Percentiles rank a stretch among this genome's conserved stretches.
Conservation (phyloP, 1,140 invertebrate genomes). For the Drosophila yakuba region DNA sequence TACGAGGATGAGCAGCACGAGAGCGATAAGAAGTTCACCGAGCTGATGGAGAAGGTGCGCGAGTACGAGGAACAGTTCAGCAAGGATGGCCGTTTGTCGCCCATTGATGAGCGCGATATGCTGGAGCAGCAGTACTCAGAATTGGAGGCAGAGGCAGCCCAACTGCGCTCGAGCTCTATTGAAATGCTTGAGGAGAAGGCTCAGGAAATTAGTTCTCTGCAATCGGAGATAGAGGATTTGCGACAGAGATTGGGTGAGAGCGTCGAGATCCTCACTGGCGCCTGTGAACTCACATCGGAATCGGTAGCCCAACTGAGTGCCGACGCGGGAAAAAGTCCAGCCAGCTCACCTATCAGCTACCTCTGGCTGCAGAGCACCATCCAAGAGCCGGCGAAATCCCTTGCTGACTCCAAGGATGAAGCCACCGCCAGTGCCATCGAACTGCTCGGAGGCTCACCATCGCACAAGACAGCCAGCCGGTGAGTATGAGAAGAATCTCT, state of each 20-base stretch:
- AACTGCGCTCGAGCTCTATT: conserved; percentile 81
- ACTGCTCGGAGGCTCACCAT: conserved; percentile 55
- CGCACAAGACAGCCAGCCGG: conserved; percentile 65
- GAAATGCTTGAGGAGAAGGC: conserved; percentile 85
- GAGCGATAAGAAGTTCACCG: conserved; percentile 91
- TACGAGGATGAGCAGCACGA: conserved; percentile 91
- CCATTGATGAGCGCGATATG: conserved; percentile 90
- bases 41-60: conserved; percentile 90
- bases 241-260: conserved; percentile 76
- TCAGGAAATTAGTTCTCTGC: conserved; percentile 86
- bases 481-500: conserved; percentile 54
- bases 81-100: conserved; percentile 87
- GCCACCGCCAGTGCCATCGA: conserved; percentile 33
- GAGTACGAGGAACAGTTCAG: conserved; percentile 93
- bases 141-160: conserved; percentile 89
- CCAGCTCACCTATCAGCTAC: conserved; percentile 85
- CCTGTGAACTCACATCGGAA: conserved; percentile 68
- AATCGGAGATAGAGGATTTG: conserved; percentile 85
- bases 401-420: conserved; percentile 43
- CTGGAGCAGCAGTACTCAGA: conserved; percentile 91
- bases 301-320: conserved; percentile 49
- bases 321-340: conserved; percentile 65
- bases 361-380: conserved; percentile 85
- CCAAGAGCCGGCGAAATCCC: conserved; percentile 75
- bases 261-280: conserved; percentile 78